phyloP scores from a whole-genome alignment of 2,113 vertebrate species.

The Xerus inauris region DNA sequence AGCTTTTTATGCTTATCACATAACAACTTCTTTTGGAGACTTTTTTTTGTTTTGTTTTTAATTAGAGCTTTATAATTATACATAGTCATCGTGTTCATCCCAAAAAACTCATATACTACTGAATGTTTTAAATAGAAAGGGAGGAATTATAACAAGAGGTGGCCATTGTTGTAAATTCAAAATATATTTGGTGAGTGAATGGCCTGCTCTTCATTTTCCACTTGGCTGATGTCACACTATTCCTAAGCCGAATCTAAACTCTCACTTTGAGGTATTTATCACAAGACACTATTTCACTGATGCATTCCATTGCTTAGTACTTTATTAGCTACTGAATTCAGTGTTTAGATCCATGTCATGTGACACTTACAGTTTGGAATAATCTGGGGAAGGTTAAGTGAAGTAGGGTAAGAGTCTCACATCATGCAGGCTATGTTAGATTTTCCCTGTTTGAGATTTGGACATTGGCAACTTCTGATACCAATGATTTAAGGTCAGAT shows the following conservation, averaged over 20 bases:
- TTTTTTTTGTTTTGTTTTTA: background rate
- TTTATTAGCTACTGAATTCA: background rate
- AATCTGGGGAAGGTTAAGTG: background rate
- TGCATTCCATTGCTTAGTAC: background rate
- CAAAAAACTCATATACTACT: background rate
- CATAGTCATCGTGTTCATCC: no score
- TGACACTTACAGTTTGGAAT: background rate
- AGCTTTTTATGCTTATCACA: background rate
- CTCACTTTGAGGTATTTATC: background rate
- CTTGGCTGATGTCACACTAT: background rate
- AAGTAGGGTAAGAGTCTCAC: background rate
- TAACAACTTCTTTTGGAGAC: background rate
- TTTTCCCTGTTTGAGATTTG: background rate
- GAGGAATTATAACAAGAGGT: background rate
- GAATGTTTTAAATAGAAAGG: background rate
- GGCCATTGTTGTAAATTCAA: background rate
- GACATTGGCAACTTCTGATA: background rate
- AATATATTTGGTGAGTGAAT: background rate
- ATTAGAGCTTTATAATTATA: no score
- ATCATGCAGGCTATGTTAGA: background rate
- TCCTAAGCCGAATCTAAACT: background rate
- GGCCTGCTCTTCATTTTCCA: background rate
- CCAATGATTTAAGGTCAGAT: background rate
- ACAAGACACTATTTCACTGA: background rate
- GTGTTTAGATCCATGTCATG: background rate